Base-by-base conservation (phyloP, 2,888 invertebrate species). In the Sclerodermus sp. region DNA sequence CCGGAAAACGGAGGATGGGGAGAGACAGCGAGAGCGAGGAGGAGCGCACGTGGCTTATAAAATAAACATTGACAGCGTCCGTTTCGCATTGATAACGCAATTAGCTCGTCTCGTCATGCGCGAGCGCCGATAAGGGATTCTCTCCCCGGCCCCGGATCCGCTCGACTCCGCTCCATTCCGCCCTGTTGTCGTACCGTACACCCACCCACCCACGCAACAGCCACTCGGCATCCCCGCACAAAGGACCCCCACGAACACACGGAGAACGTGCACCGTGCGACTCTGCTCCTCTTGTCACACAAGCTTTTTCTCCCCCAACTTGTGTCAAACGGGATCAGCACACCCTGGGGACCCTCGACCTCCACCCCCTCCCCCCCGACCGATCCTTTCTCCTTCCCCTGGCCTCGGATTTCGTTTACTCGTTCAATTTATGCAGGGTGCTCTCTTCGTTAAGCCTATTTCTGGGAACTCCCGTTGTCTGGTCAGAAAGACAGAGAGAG, bases 21-120 rank as follows among this genome's bases (percentile, higher is more conserved):
- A 5, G 23, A 14, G 31, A 16, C 16, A 31, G n/a, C 31, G 32
- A 6, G 2, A 16, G 38, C 9, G 16, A 38, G 15, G 9, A 13
- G 18, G 18, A 31, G 13, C 31, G 42, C 23, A 23, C 31, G 10
- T 14, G 23, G 58, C 53, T 58, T 57, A 55, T 54, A 58, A 52
- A 55, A 47, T 52, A 54, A 59, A 59, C 62, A 54, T 34, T 12
- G 49, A 55, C 48, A 48, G 60, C 61, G 67, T 65, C 62, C 60
- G 64, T 60, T 61, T 62, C 53, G 56, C 62, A 51, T 57, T 61
- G 71, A 71, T 70, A 71, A 71, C 68, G 65, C 65, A 71, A 70
- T 71, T 71, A 71, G 70, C 65, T 64, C 62, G 68, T 64, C 66
- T 62, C 67, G 63, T 70, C 68, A 71, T 70, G 70, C 67, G 70